Base-by-base conservation (phyloP, 2,888 invertebrate species). In the Parnassius apollo region DNA sequence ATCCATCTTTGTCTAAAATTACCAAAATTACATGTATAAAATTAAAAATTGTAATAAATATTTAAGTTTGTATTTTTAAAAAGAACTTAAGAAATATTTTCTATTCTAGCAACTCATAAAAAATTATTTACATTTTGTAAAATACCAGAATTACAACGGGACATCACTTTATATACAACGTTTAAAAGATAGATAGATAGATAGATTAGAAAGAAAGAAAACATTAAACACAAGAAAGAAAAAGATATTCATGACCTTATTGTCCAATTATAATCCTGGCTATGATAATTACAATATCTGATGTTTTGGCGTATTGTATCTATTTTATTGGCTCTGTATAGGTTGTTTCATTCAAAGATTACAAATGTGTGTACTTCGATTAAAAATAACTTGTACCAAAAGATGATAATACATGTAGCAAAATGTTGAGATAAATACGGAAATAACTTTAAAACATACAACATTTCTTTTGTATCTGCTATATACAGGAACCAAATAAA, bases 1-100 rank as follows among this genome's bases (percentile, higher is more conserved):
- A 74, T 74, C 71, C 75, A 80, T 76, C 76, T 78, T 80, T 78
- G 77, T 59, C 35, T 73, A 71, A 74, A 75, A 76, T 22, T 46
- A n/a, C 35, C 48, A 10, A 13, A 49, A 48, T 9, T 77, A 78
- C 3, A 68, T 76, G 69, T 72, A 73, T 73, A 75, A 82, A 80
- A 74, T 75, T 75, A 74, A 79, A 78, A 65, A 62, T 51, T 56
- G 48, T 61, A 66, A 72, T 72, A 72, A 75, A 72, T 72, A 73
- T 62, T 65, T 48, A 54, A 58, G 51, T 57, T 59, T 64, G 60
- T 60, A 62, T 61, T 57, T 62, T 66, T 69, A 68, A 71, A 64
- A 56, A 66, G 54, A 61, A 61, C 61, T 57, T 56, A 64, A 67
- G 66, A 68, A 69, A 64, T 56, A 62, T 66, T 56, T 25, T 48